Base-by-base conservation (phyloP, 2,113 vertebrate species). In the Apteryx mantelli region DNA sequence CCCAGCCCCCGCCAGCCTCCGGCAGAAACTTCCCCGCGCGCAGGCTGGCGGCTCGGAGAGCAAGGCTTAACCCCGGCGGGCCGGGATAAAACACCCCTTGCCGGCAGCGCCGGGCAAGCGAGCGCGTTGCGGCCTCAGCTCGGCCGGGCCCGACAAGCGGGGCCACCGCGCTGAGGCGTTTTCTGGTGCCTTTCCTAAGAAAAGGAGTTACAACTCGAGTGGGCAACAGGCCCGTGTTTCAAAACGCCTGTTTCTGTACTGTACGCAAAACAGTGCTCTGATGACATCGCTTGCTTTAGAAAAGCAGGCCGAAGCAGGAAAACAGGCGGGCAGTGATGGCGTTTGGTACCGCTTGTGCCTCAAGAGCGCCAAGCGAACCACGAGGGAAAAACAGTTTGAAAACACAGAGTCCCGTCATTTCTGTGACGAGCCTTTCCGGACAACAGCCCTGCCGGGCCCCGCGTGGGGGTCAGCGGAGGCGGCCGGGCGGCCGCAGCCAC, bases 311-410 rank as follows among this genome's bases (percentile, higher is more conserved):
- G 14, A 42, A 17, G 64, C 50, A 30, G 30, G 16, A 56, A 64
- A 91, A 58, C 28, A 26, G 18, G 25, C 16, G 13, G 15, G 50
- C 2, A 14, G 24, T 10, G 26, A 65, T 2, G 5, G 26, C 32
- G 48, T 7, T 26, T 0, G 1, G 20, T 3, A 10, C 1, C 0
- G 0, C 42, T 44, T 11, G 7, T 8, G 9, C 36, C 36, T 56
- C 40, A 25, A 40, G 32, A 32, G 12, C 3, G 2, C 16, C 19
- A 65, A 48, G 44, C 0, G 6, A 88, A 44, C 34, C 10, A 5
- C 44, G 32, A 17, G 50, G 9, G 2, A 71, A 80, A 55, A 66
- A 5, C 11, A 21, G 13, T n/a, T 38, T 24, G 53, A 84, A 92
- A 22, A 0, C 21, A 1, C 11, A 19, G 12, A 11, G 9, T 32